Evolutionary conservation across 2,888 invertebrate species (phyloP).

Genomic region (Emmelina monodactyla): DNA sequence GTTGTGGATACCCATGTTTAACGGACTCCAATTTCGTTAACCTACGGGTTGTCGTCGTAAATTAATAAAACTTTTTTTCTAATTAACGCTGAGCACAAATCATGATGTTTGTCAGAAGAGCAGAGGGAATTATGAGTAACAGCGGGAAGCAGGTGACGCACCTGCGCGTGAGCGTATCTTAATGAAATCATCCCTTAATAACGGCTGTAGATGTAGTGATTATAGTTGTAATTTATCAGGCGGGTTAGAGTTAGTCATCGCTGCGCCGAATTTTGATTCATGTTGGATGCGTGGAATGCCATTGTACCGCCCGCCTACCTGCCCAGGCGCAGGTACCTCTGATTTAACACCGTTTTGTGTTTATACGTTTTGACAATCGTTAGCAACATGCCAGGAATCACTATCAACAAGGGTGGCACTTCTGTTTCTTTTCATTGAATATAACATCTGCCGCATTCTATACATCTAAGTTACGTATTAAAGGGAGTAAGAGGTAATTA

Average conservation of each 20-base stretch:
- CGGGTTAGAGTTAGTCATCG: slow-evolving; percentile 36
- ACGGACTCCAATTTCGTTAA: too few species aligned
- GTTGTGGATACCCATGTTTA: too few species aligned
- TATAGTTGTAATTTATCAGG: slow-evolving; percentile 51
- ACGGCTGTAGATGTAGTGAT: slow-evolving; percentile 44
- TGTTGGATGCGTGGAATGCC: slow-evolving; percentile 59
- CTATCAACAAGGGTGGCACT: slow-evolving; percentile 44
- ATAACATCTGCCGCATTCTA: slow-evolving; percentile 4
- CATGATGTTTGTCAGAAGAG: slow-evolving; percentile 20
- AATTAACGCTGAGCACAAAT: slow-evolving; percentile 20
- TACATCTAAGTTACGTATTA: not conserved
- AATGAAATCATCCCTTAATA: slow-evolving; percentile 57
- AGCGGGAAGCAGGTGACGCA: slow-evolving; percentile 19
- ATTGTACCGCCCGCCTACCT: slow-evolving; percentile 56
- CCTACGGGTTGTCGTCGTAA: not conserved
- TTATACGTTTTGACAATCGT: slow-evolving; percentile 54
- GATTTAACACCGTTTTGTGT: slow-evolving; percentile 26
- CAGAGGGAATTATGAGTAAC: not conserved
- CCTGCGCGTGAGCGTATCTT: slow-evolving; percentile 39
- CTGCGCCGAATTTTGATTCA: slow-evolving; percentile 56
- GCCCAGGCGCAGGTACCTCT: slow-evolving; percentile 20
- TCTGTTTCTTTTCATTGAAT: slow-evolving; percentile 22
- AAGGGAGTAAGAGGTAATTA: not conserved
- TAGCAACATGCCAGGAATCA: slow-evolving; percentile 37
- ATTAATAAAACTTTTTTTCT: not conserved